A percentile compares a stretch with the other conserved stretches of the same genome.
Evolutionary conservation across 2,888 invertebrate species (phyloP).

Genomic region (Zonitis immaculata): DNA sequence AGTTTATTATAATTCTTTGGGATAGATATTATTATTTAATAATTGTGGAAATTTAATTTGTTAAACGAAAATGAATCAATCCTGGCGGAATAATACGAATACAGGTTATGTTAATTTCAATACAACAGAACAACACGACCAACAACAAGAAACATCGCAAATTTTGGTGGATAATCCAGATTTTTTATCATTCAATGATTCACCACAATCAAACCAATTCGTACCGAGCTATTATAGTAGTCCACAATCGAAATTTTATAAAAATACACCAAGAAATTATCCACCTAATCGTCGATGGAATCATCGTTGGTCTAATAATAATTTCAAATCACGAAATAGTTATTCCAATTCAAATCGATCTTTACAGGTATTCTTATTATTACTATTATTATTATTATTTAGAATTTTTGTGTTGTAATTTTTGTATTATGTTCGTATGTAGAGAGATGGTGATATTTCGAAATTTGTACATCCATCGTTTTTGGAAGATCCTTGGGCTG

Average conservation of each 20-base stretch:
- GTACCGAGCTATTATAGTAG: slow-evolving; percentile 27
- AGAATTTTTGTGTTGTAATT: slow-evolving; percentile 1
- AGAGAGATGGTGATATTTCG: slow-evolving; percentile 1
- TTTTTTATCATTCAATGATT: slow-evolving; percentile 26
- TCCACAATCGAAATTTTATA: slow-evolving; percentile 20
- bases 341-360: slow-evolving; percentile 7
- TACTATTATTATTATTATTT: not conserved
- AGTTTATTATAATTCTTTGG: too few relatives aligned
- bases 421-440: too few relatives aligned
- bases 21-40: too few relatives aligned
- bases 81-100: slow-evolving; percentile 3
- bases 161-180: slow-evolving; percentile 22
- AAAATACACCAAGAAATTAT: slow-evolving; percentile 8
- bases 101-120: slow-evolving; percentile 14
- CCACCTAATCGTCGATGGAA: slow-evolving; percentile 6
- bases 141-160: not conserved
- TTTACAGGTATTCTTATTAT: not conserved
- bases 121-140: not conserved
- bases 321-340: slow-evolving; percentile 6
- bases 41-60: too few relatives aligned
- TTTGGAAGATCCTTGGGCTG: slow-evolving; percentile 35
- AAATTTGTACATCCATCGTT: slow-evolving; percentile 32
- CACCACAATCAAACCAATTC: slow-evolving; percentile 21
- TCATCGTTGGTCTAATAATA: slow-evolving; percentile 7
- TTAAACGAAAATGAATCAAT: slow-evolving; percentile 6